Base-by-base conservation (phyloP, 37 sponge, comb jelly and placozoan species). In the Halisarca cf. caerulea region DNA sequence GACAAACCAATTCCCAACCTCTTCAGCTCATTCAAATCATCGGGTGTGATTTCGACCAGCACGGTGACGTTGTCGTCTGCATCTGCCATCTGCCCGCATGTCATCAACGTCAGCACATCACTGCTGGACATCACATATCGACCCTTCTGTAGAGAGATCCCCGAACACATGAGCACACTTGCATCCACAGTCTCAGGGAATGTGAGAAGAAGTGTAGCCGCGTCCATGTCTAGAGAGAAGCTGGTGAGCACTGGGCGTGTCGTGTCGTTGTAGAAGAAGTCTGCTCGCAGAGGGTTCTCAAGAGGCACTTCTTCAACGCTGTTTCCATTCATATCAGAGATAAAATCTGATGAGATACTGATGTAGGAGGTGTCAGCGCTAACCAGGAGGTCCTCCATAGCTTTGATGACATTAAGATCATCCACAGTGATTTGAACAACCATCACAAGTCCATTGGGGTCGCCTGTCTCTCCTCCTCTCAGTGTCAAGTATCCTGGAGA, bases 161-260 rank as follows among this genome's bases (percentile, higher is more conserved):
- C 85, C 9, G 80, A 84, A 87, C 88, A 96, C 88, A 88, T 90
- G 17, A 91, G 44, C 15, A 92, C 82, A 1, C 86, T 89, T 0
- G 89, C 94, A 73, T 94, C 92, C 33, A 96, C 88, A 14, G 92
- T 92, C 79, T 96, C 97, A 20, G 89, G 88, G 58, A 96, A 96
- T 45, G 75, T 81, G 18, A 94, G 81, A 11, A 83, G 8, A 17
- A 96, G 74, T 1, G 91, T 30, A 3, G 94, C 97, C 17, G 43
- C 80, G 66, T 96, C 58, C 94, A 96, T 94, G 83, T 96, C 92
- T n/a, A 96, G 90, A 64, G 83, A 87, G 85, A 91, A 96, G 32
- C 86, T 73, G n/a, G 86, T 58, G 17, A 96, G 36, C 18, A 89
- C 24, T 45, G 97, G 97, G 3, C 72, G 60, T 25, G 94, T 92